Conservation (phyloP, 2,888 invertebrate genomes). For the Seira ritae region DNA sequence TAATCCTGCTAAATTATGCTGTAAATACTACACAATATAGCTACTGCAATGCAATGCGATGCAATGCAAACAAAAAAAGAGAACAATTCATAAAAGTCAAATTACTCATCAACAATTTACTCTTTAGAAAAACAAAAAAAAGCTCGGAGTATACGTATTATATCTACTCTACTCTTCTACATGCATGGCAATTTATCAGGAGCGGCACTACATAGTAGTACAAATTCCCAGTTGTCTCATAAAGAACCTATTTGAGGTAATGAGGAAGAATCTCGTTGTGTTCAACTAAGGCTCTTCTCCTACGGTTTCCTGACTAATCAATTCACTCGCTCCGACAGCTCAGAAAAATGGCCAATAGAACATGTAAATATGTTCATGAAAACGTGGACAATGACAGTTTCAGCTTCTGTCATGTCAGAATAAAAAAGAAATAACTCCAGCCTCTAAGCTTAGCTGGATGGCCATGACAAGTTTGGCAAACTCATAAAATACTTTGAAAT, state of each 20-base stretch:
- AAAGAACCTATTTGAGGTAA: slow-evolving; percentile 56
- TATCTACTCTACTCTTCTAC: no score
- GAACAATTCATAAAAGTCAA: slow-evolving; percentile 40
- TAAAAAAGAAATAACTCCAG: no score
- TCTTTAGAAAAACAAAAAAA: background rate
- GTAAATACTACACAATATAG: no score
- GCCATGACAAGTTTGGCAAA: background rate
- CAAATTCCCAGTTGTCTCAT: slow-evolving; percentile 41
- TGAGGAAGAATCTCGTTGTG: slow-evolving; percentile 55
- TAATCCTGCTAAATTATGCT: no score
- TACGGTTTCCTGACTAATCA: slow-evolving; percentile 57
- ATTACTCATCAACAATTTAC: slow-evolving; percentile 48
- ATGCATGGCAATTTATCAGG: background rate
- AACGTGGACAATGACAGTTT: background rate
- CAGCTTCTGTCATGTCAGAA: no score
- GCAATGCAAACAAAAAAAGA: background rate
- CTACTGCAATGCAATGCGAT: no score
- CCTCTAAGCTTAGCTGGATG: background rate
- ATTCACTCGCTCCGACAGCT: slow-evolving; percentile 26
- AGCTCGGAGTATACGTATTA: background rate
- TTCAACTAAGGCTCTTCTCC: slow-evolving; percentile 13
- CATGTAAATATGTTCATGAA: background rate
- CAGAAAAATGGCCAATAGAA: background rate
- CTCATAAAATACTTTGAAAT: background rate
- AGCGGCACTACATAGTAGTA: no score